Evolutionary conservation across 2,113 vertebrate genomes (phyloP), one percentile per base, ranked within the genome.

Genomic region (Periophthalmus modestus): DNA sequence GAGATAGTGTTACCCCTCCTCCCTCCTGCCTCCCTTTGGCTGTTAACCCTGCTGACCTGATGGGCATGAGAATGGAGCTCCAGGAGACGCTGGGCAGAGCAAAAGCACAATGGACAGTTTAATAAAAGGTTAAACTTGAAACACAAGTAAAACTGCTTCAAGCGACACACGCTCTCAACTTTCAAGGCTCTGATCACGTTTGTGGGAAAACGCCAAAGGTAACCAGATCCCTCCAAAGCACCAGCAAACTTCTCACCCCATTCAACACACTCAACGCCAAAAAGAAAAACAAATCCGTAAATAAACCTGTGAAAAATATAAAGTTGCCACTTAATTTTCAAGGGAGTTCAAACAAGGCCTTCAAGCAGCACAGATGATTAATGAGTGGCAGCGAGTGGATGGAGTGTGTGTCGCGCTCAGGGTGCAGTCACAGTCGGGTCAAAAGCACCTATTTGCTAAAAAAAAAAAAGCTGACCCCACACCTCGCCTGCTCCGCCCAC

Each of bases 31-130:
- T 87, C 93, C 89, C 89, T 92, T 87, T 82, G 85, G 88, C 84
- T 89, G 92, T 93, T 94, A 93, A 94, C 94, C 94, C 77, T 78
- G 50, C 82, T 93, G 94, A 95, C 94, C 92, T 91, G 93, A 93
- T 91, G 93, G 93, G 90, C 90, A 92, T 93, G 91, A 88, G 90
- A 83, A 69, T 92, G 87, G 75, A 89, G 89, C 84, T 80, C 34
- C 34, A 85, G 89, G 88, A 88, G 92, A 92, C 87, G 85, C 85
- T 87, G 80, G 91, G 91, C 87, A 85, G 88, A 92, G 82, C 9
- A 52, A 52, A 46, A 85, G 84, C 90, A 95, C 93, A 94, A 95
- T 94, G 93, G 91, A 87, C 89, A 72, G 88, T 93, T 95, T 95
- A 93, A 94, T 93, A 91, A 84, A 81, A 91, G 15, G 71, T 91